Evolutionary conservation across 1,140 invertebrate species (phyloP), one percentile per base, ranked within the genome.

Genomic region (Bombus sylvicola): DNA sequence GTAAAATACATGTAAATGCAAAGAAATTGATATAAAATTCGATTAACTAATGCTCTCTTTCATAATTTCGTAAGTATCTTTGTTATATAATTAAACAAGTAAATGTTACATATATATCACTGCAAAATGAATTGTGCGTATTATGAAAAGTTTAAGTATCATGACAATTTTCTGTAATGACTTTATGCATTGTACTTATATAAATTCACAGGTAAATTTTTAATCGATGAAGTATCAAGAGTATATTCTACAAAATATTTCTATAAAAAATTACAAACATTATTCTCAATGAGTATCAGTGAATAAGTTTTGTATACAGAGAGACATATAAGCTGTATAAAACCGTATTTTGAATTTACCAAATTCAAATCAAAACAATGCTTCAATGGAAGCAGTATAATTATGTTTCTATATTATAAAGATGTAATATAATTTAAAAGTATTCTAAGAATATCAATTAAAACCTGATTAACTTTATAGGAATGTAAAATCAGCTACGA

Each of bases 401-500:
- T 73, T 74, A 78, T 74, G 59, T 82, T 85, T 59, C 53, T 85
- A 62, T 74, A 81, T 82, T 75, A 80, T 79, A 87, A 86, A 86
- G 86, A 86, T 75, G 78, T 83, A 57, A 59, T 87, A 79, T 59
- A 88, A 80, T 80, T 89, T 86, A 80, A 78, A 83, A 81, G 77
- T 69, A 69, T 59, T 86, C 73, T 87, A 90, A 89, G 84, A 73
- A 75, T 92, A 88, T 88, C 76, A 82, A 86, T 87, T 83, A 90
- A 92, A 76, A 53, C 82, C 87, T 72, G 81, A 88, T 90, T 83
- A 87, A 76, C 87, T 90, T 89, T 84, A 83, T 77, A 93, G 94
- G 94, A 94, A 94, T 94, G 94, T 94, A 93, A 77, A 91, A 71
- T 89, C 39, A 85, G 69, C 85, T 92, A 88, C 64, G 69, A 91